A percentile compares a stretch with the other conserved stretches of the same genome.
Conservation (phyloP, 2,888 invertebrate species). For the Agriotes lineatus region DNA sequence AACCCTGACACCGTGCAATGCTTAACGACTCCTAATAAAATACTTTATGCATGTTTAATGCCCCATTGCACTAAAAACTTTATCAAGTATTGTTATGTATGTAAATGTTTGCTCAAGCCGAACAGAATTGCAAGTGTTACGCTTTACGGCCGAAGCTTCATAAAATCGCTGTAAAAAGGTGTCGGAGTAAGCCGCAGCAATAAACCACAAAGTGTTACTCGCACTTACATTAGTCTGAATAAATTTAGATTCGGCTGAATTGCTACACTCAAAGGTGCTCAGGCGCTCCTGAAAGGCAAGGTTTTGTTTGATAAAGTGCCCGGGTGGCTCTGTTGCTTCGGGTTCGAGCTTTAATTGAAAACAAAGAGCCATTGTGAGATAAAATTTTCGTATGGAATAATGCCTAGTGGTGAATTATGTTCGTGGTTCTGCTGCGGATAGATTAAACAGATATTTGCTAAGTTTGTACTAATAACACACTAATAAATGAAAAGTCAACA, state of each 20-base stretch:
- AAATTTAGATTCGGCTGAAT: slow-evolving; percentile 30
- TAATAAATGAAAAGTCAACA: no score
- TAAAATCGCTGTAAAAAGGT: slow-evolving; percentile 30
- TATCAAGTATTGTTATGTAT: slow-evolving; percentile 19
- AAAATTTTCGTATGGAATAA: slow-evolving; percentile 1
- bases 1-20: background rate
- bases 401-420: background rate
- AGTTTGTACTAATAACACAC: no score
- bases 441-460: no score
- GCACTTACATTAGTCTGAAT: slow-evolving; percentile 26
- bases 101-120: slow-evolving; percentile 22
- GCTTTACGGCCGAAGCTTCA: slow-evolving; percentile 18
- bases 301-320: slow-evolving; percentile 10
- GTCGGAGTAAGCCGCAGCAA: slow-evolving; percentile 18
- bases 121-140: slow-evolving; percentile 20
- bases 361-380: background rate
- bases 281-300: slow-evolving; percentile 6
- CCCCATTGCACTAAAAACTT: slow-evolving; percentile 27
- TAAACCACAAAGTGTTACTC: slow-evolving; percentile 26
- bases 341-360: slow-evolving; percentile 3
- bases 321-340: background rate
- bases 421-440: background rate
- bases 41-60: slow-evolving; percentile 21
- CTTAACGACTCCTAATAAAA: slow-evolving; percentile 23
- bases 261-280: slow-evolving; percentile 24